Evolutionary conservation across 2,113 vertebrate species (phyloP), one percentile per base, ranked within the genome.

Genomic region (Anoplopoma fimbria): DNA sequence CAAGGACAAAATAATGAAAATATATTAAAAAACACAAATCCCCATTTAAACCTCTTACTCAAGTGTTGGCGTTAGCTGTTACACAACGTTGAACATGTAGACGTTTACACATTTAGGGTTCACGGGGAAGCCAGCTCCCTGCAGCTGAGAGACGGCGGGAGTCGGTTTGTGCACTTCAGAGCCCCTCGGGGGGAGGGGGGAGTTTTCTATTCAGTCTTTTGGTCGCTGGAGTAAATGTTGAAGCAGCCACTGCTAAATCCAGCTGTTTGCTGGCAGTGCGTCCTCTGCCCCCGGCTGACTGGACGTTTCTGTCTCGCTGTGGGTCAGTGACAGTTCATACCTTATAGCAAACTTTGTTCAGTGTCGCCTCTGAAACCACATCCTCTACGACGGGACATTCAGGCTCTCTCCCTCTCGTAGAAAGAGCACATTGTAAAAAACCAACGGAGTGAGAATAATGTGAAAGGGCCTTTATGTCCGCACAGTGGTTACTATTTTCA

Each of bases 281-380:
- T 49, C 17, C 61, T 23, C 64, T 29, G 47, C 33, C 69, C 31
- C 34, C 23, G 53, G 25, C 84, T 85, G 69, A 85, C 85, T 69
- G 79, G 64, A 27, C 38, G 55, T 63, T 55, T 81, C 86, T 81
- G 81, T 75, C 72, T 71, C 38, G 10, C 42, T 13, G 4, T 13
- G 7, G 89, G 91, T 93, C 89, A 91, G 33, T 6, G 62, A 68
- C 82, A 90, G 89, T 87, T 93, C 93, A 93, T 55, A 83, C 79
- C 76, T 88, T 85, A 70, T 55, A 31, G 70, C 62, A 73, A 88
- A 79, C 79, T 75, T 89, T 51, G 83, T 67, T 87, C 83, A 63
- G 31, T 31, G 79, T 47, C 38, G 21, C 85, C 77, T 82, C 83
- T 6, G 3, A 53, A 60, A 85, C 89, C 92, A 87, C 88, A 87